A percentile compares a stretch with the other conserved stretches of the same genome.
Conservation (phyloP, 2,888 invertebrate species). For the Drosophila anceps region DNA sequence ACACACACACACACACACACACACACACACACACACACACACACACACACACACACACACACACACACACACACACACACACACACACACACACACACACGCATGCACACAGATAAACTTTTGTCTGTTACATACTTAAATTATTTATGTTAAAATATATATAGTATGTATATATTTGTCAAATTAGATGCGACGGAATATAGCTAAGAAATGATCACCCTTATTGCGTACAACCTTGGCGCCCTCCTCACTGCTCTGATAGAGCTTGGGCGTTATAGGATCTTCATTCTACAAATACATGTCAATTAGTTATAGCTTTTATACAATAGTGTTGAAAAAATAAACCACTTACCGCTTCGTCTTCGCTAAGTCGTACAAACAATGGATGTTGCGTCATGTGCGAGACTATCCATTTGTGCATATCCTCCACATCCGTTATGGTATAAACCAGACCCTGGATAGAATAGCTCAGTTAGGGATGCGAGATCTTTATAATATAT, state of each 20-base stretch:
- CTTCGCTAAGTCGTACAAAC: slow-evolving; percentile 90
- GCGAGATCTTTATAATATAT: background rate
- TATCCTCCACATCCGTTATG: slow-evolving; percentile 98
- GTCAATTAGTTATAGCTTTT: background rate
- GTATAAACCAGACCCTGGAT: slow-evolving; percentile 95
- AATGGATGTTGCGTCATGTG: slow-evolving; percentile 96
- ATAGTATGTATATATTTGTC: slow-evolving; percentile 22
- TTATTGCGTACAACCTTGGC: slow-evolving; percentile 98
- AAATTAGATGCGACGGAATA: slow-evolving; percentile 89
- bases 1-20: background rate
- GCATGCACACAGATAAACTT: no score
- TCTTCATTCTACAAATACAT: slow-evolving; percentile 87
- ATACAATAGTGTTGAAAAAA: no score
- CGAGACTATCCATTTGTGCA: slow-evolving; percentile 98
- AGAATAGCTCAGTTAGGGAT: slow-evolving; percentile 40
- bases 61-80: background rate
- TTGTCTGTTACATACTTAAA: slow-evolving; percentile 18
- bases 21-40: background rate
- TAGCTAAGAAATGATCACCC: slow-evolving; percentile 96
- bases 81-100: background rate
- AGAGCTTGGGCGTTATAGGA: slow-evolving; percentile 94
- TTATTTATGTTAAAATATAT: slow-evolving; percentile 34
- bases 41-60: background rate
- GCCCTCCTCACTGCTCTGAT: slow-evolving; percentile 98
- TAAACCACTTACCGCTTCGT: slow-evolving; percentile 90